Conservation (phyloP, 2,888 invertebrate species). For the Drosophila kokeensis region DNA sequence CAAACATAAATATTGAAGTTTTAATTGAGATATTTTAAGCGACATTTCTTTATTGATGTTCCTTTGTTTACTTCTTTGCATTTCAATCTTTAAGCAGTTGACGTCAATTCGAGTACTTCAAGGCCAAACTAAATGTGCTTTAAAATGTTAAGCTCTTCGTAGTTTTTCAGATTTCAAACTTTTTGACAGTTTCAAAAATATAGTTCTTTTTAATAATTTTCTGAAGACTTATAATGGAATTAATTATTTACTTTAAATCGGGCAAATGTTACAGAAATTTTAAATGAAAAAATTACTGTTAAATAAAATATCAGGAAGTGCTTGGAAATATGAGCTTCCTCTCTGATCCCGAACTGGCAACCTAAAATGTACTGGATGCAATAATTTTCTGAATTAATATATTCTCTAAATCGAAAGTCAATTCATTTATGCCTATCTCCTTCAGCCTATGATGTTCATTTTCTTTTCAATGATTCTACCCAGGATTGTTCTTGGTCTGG, state of each 20-base stretch:
- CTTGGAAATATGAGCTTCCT: neutral
- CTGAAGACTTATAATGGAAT: too few relatives aligned
- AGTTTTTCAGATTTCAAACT: neutral
- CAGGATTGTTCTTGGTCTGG: conserved; percentile 23
- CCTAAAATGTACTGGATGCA: neutral
- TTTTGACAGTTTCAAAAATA: too few relatives aligned
- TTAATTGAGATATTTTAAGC: neutral
- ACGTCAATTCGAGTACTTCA: neutral
- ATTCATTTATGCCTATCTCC: neutral
- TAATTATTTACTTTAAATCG: too few relatives aligned
- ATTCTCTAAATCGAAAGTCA: neutral
- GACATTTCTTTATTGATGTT: neutral
- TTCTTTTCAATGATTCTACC: conserved; percentile 33
- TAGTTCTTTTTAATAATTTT: too few relatives aligned
- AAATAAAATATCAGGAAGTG: neutral
- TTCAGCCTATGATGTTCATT: conserved; percentile 4
- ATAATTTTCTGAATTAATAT: neutral
- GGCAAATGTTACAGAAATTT: neutral
- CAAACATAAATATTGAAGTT: neutral
- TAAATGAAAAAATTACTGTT: too few relatives aligned
- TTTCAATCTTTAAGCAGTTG: neutral
- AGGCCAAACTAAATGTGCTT: neutral
- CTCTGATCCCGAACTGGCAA: neutral
- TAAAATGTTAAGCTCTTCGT: neutral
- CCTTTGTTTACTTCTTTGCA: neutral